A percentile compares a stretch with the other conserved stretches of the same genome.
Conservation (phyloP, 2,888 invertebrate species). For the Drosophila austrosaltans region DNA sequence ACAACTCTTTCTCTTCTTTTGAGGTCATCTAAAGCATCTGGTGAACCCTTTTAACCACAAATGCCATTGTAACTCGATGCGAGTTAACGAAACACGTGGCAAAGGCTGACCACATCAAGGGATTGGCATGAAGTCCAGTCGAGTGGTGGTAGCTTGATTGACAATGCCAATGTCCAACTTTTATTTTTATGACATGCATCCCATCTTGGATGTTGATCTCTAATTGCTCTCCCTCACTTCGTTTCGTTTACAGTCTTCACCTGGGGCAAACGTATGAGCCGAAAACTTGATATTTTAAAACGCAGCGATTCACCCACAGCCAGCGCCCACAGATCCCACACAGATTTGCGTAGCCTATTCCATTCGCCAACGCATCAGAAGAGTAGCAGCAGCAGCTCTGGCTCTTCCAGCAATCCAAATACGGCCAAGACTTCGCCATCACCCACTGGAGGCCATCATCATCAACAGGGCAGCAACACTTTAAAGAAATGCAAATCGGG, state of each 20-base stretch:
- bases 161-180: constrained; percentile 46
- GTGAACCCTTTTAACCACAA: constrained; percentile 11
- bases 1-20: not conserved
- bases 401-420: constrained; percentile 23
- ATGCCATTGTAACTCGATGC: constrained; percentile 33
- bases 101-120: constrained; percentile 10
- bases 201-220: constrained; percentile 18
- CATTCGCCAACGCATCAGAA: constrained; percentile 74
- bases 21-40: not conserved
- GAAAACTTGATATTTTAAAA: constrained; percentile 89
- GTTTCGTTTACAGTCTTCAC: constrained; percentile 86
- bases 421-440: constrained; percentile 42
- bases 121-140: not conserved
- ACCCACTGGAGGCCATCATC: constrained; percentile 53
- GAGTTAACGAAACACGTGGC: constrained; percentile 28
- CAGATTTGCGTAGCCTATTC: constrained; percentile 84
- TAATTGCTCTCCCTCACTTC: constrained; percentile 9
- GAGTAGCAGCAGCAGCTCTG: constrained; percentile 57
- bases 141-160: constrained; percentile 14
- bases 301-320: constrained; percentile 84
- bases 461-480: constrained; percentile 70
- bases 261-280: constrained; percentile 92
- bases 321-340: constrained; percentile 84
- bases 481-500: constrained; percentile 85
- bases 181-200: constrained; percentile 41